Evolutionary conservation across 2,113 vertebrate species (phyloP).

Genomic region (Charina bottae): DNA sequence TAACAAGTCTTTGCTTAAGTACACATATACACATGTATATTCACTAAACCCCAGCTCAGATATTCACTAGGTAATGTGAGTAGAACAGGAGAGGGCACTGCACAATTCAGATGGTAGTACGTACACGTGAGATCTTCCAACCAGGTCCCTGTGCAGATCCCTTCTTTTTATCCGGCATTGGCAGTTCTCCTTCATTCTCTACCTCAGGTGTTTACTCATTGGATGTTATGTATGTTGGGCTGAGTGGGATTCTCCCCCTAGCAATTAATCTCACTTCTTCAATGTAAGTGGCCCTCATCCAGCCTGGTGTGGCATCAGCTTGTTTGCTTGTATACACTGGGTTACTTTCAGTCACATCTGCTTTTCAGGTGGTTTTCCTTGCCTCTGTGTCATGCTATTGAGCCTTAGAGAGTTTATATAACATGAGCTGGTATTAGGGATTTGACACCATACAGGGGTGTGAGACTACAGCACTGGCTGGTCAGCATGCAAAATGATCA

Average conservation of each 20-base stretch:
- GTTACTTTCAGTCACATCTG: not conserved
- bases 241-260: not conserved
- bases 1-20: not conserved
- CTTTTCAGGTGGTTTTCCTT: not conserved
- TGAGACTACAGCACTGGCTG: not conserved
- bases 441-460: not conserved
- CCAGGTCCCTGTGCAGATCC: too few relatives aligned
- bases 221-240: not conserved
- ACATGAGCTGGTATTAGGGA: not conserved
- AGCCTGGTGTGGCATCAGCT: not conserved
- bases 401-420: not conserved
- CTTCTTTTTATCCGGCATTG: too few relatives aligned
- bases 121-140: too few relatives aligned
- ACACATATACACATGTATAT: not conserved
- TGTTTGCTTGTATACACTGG: not conserved
- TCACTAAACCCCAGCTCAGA: not conserved
- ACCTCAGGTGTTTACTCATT: not conserved
- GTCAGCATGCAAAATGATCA: not conserved
- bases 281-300: not conserved
- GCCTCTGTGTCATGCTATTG: not conserved
- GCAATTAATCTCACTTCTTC: not conserved
- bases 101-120: too few relatives aligned
- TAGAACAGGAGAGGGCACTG: too few relatives aligned
- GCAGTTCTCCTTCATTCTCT: too few relatives aligned
- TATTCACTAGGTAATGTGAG: too few relatives aligned